Evolutionary conservation across 2,888 invertebrate genomes (phyloP).

Genomic region (Pyrochroa serraticornis): DNA sequence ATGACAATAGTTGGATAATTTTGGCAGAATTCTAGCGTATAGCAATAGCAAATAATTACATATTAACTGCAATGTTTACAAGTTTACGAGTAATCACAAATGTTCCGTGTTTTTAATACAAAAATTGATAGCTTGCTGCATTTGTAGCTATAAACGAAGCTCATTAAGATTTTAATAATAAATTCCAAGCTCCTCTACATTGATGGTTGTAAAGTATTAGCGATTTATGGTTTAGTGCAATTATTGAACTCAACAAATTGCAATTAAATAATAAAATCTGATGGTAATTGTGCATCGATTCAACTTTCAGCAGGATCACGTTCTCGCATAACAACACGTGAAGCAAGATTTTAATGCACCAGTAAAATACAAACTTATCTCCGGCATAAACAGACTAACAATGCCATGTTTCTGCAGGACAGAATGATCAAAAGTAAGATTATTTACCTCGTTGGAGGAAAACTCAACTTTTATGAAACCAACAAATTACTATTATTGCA

Average conservation of each 20-base stretch:
- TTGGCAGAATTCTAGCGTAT: constrained; percentile 11
- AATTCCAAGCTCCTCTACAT: constrained; percentile 9
- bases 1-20: not conserved
- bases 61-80: constrained; percentile 5
- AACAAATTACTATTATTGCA: constrained; percentile 17
- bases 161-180: constrained; percentile 10
- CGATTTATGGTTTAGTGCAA: constrained; percentile 3
- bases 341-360: not conserved
- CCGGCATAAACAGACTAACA: constrained; percentile 2
- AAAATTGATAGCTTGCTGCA: too few species aligned
- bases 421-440: constrained; percentile 21
- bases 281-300: too few species aligned
- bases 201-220: constrained; percentile 1
- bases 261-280: too few species aligned
- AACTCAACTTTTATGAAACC: not conserved
- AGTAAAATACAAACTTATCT: constrained; percentile 11
- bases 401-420: constrained; percentile 9
- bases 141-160: constrained; percentile 3
- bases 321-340: too few species aligned
- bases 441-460: constrained; percentile 5
- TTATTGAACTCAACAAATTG: too few species aligned
- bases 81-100: not conserved
- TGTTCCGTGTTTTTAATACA: not conserved
- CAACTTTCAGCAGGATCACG: too few species aligned
- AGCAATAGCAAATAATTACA: constrained; percentile 9